A percentile compares a stretch with the other conserved stretches of the same genome.
Conservation (phyloP, 2,113 vertebrate genomes). For the Gavia stellata region DNA sequence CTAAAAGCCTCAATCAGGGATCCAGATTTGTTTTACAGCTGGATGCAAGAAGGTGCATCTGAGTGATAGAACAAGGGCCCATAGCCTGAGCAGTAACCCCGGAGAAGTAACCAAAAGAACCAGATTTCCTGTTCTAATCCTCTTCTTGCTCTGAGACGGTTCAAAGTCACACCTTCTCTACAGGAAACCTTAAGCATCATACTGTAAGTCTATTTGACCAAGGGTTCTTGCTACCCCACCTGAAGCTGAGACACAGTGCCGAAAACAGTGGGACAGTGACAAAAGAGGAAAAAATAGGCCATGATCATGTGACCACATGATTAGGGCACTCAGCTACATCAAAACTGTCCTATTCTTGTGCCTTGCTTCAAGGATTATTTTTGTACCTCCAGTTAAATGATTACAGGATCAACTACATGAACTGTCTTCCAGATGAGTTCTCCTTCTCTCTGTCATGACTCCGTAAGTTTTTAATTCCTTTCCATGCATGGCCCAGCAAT, state of each 20-base stretch:
- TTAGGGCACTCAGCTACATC: neutral
- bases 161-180: neutral
- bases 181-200: neutral
- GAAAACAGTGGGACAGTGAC: neutral
- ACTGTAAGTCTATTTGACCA: neutral
- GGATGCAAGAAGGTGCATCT: neutral
- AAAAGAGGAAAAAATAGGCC: neutral
- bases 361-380: neutral
- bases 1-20: neutral
- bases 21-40: neutral
- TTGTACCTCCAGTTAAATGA: neutral
- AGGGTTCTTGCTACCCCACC: neutral
- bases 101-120: neutral
- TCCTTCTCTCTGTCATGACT: neutral
- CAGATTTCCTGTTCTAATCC: neutral
- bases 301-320: neutral
- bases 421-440: neutral
- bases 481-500: neutral
- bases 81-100: neutral
- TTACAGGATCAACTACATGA: neutral
- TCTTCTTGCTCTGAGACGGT: neutral
- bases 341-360: neutral
- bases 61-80: neutral
- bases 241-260: neutral
- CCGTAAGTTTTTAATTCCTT: neutral